A percentile compares a stretch with the other conserved stretches of the same genome.
phyloP scores from a whole-genome alignment of 1,140 invertebrate species.

The Drosophila subpulchrella region DNA sequence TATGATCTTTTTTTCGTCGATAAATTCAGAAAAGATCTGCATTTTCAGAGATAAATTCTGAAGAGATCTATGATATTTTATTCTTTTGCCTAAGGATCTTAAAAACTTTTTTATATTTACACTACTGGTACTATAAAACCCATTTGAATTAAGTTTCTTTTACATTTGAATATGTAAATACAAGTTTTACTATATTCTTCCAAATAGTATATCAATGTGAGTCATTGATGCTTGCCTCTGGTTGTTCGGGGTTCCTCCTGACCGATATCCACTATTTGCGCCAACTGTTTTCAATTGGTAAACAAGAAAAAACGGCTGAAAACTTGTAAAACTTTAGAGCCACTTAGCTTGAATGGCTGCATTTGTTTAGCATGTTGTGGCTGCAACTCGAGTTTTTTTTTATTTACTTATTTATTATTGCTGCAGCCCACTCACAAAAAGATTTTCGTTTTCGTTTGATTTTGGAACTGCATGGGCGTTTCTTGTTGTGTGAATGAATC shows the following conservation, averaged over 20 bases:
- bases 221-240: not conserved
- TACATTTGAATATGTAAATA: no score
- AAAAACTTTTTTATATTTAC: no score
- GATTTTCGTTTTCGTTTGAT: constrained; percentile 62
- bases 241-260: not conserved
- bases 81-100: no score
- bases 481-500: constrained; percentile 57
- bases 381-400: constrained; percentile 26
- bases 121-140: no score
- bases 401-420: constrained; percentile 9
- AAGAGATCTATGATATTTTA: no score
- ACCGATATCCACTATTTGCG: constrained; percentile 1
- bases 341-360: constrained; percentile 52
- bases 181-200: no score
- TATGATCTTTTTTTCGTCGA: no score
- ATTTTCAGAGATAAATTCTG: no score
- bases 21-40: no score
- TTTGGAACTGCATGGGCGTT: constrained; percentile 58
- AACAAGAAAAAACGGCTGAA: constrained; percentile 17
- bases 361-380: constrained; percentile 51
- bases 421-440: constrained; percentile 62
- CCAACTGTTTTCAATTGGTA: constrained; percentile 7
- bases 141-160: no score
- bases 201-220: not conserved
- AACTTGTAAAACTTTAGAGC: constrained; percentile 28